These are phyloP conservation scores for Drosophila takahashii DNA, from an alignment of 1,140 invertebrate species.

Conservation along the genomic window DNA sequence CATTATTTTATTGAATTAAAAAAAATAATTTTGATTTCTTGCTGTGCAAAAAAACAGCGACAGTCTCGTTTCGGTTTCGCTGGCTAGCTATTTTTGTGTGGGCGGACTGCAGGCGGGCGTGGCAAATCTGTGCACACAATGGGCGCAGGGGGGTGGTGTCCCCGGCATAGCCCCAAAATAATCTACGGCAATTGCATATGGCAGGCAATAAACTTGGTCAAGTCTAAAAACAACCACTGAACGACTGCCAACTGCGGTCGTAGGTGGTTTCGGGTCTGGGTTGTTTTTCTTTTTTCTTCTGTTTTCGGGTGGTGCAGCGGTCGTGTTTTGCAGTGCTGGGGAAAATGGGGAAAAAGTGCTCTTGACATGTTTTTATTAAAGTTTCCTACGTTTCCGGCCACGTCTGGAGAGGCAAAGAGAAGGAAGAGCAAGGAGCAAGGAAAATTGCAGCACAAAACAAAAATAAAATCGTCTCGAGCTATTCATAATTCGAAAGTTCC, in stretches of 20 bases:
- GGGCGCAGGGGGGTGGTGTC: constrained; percentile 21
- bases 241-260: constrained; percentile 44
- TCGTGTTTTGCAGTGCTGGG: not conserved
- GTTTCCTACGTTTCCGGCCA: constrained; percentile 60
- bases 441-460: constrained; percentile 38
- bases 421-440: too few relatives aligned
- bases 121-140: constrained; percentile 44
- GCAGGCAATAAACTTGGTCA: constrained; percentile 80
- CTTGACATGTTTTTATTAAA: constrained; percentile 82
- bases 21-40: not conserved
- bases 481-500: not conserved
- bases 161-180: constrained; percentile 56
- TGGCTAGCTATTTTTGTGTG: constrained; percentile 34
- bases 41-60: constrained; percentile 40
- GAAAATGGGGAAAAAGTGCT: constrained; percentile 59
- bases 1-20: not conserved
- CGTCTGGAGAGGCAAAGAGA: constrained; percentile 5
- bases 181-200: constrained; percentile 80
- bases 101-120: constrained; percentile 16
- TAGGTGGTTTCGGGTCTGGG: constrained; percentile 21
- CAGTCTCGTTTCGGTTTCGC: constrained; percentile 37
- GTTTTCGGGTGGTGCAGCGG: not conserved
- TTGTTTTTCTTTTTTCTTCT: not conserved
- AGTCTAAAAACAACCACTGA: constrained; percentile 68
- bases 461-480: constrained; percentile 22